Evolutionary conservation across 2,888 invertebrate species (phyloP).

Genomic region (Camptogramma bilineatum): DNA sequence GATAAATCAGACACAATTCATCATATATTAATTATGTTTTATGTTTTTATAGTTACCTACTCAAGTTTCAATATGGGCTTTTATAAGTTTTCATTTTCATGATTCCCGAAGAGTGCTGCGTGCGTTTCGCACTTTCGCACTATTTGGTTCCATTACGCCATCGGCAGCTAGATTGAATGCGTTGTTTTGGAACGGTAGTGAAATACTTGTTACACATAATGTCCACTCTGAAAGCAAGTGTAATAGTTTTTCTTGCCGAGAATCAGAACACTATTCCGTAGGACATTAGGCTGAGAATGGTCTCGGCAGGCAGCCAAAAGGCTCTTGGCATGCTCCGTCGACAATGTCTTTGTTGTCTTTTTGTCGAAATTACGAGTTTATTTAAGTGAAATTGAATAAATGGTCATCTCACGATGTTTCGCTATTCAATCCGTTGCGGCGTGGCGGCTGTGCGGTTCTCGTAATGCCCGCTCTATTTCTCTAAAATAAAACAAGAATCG

Average conservation of each 20-base stretch:
- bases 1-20: constrained; percentile 28
- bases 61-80: background rate
- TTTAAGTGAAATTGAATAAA: constrained; percentile 86
- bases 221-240: constrained; percentile 58
- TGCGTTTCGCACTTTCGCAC: constrained; percentile 45
- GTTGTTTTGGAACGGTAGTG: constrained; percentile 72
- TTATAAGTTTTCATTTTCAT: constrained; percentile 8
- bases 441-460: constrained; percentile 63
- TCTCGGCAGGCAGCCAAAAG: constrained; percentile 42
- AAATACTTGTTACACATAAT: constrained; percentile 72
- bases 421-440: constrained; percentile 73
- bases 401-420: constrained; percentile 78
- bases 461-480: constrained; percentile 58
- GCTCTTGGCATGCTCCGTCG: constrained; percentile 63
- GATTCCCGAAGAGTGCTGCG: constrained; percentile 38
- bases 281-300: constrained; percentile 59
- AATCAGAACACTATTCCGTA: constrained; percentile 56
- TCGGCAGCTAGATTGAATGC: constrained; percentile 61
- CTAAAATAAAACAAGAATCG: constrained; percentile 62
- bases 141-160: constrained; percentile 70
- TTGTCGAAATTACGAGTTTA: constrained; percentile 82
- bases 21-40: constrained; percentile 16
- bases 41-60: background rate
- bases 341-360: constrained; percentile 72
- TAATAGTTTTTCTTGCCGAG: constrained; percentile 46